phyloP scores from a whole-genome alignment of 2,113 vertebrate species.

The Sclerurus mexicanus region DNA sequence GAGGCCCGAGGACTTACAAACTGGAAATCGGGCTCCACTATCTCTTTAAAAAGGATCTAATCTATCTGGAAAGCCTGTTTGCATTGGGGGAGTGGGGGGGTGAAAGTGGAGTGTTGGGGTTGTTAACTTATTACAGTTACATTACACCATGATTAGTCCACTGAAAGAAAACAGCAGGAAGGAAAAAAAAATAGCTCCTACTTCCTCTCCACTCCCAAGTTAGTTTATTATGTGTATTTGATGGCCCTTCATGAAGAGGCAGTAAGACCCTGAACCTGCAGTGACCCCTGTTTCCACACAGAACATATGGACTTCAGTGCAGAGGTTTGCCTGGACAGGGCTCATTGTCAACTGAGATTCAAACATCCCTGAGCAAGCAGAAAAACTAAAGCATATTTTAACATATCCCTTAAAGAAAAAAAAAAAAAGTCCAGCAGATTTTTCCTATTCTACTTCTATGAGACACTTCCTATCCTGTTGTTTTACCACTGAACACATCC shows the following conservation, averaged over 20 bases:
- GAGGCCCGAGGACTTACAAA: neutral
- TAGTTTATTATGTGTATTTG: constrained; percentile 53
- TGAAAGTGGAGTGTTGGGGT: neutral
- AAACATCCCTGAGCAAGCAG: constrained; percentile 2
- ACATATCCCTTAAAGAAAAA: neutral
- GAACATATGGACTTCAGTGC: constrained; percentile 12
- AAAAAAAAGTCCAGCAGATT: neutral
- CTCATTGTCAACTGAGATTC: neutral
- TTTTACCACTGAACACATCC: neutral
- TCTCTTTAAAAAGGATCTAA: neutral
- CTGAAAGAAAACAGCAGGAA: constrained; percentile 36
- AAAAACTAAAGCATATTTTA: neutral
- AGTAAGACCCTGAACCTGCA: constrained; percentile 46
- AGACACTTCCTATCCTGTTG: neutral
- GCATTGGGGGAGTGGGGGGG: neutral
- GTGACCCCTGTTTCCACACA: constrained; percentile 22
- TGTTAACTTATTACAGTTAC: constrained; percentile 9
- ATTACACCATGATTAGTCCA: neutral
- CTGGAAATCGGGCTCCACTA: neutral
- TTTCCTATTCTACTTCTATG: neutral
- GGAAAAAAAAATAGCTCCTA: neutral
- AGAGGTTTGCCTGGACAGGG: neutral
- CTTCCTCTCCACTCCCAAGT: constrained; percentile 30
- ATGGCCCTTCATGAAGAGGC: constrained; percentile 14
- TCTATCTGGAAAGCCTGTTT: neutral